phyloP scores from a whole-genome alignment of 2,113 vertebrate species.

The Xenopus laevis region DNA sequence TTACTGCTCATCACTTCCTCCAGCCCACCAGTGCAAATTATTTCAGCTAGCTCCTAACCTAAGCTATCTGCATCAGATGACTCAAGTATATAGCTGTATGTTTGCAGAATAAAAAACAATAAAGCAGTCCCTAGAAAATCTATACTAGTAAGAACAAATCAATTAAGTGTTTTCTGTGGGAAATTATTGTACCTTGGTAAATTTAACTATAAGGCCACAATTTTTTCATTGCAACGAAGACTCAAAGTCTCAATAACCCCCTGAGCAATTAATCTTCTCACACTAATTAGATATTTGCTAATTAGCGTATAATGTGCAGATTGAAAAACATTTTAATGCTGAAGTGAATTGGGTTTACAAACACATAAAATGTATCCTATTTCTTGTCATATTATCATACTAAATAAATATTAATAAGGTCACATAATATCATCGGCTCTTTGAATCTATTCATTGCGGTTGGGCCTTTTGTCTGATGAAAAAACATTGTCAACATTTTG shows the following conservation, averaged over 20 bases:
- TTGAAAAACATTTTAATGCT: conserved; percentile 86
- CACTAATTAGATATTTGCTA: conserved; percentile 95
- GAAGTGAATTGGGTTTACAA: conserved; percentile 75
- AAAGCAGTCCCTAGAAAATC: no score
- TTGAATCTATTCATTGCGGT: conserved; percentile 67
- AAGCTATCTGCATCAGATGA: no score
- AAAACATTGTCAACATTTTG: conserved; percentile 76
- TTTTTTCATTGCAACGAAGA: conserved; percentile 69
- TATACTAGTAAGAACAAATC: conserved; percentile 48
- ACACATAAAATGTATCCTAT: conserved; percentile 71
- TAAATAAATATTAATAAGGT: conserved; percentile 83
- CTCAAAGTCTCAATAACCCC: conserved; percentile 77
- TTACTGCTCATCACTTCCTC: no score
- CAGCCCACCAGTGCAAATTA: no score
- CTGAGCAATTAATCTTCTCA: conserved; percentile 89
- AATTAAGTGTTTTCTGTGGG: conserved; percentile 66
- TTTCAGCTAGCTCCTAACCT: no score
- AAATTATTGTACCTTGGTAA: conserved; percentile 78
- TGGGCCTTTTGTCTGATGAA: conserved; percentile 72
- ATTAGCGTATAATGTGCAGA: conserved; percentile 90
- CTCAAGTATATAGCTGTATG: no score
- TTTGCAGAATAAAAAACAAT: no score
- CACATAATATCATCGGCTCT: conserved; percentile 69
- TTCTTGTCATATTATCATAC: conserved; percentile 72
- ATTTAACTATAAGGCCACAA: conserved; percentile 70